phyloP scores from a whole-genome alignment of 1,140 invertebrate genomes.

The Anastrepha ludens region DNA sequence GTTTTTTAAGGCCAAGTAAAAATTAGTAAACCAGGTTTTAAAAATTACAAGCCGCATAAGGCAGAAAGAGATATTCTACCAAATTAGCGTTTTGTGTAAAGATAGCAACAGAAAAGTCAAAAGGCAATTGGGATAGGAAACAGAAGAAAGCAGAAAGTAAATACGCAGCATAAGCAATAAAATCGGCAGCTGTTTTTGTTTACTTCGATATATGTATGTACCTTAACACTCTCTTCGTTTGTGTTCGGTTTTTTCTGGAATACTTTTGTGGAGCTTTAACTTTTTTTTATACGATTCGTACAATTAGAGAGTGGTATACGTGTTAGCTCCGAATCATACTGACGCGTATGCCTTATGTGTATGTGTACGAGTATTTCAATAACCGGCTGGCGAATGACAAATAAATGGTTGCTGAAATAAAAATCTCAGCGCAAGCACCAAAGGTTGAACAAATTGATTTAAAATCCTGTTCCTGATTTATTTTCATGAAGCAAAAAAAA shows the following conservation, averaged over 20 bases:
- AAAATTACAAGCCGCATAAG: neutral
- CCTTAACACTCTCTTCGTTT: constrained; percentile 14
- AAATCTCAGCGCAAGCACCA: neutral
- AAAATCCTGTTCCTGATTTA: too few relatives aligned
- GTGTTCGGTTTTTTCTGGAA: constrained; percentile 25
- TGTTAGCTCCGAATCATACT: neutral
- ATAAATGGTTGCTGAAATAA: neutral
- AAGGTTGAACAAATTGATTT: too few relatives aligned
- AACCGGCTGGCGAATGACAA: neutral
- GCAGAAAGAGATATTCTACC: neutral
- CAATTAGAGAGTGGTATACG: neutral
- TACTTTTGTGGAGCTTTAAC: neutral
- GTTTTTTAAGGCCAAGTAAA: neutral
- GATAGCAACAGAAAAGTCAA: neutral
- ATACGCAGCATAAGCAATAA: constrained; percentile 23
- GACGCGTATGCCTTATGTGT: too few relatives aligned
- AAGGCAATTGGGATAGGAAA: neutral
- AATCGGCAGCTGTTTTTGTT: constrained; percentile 51
- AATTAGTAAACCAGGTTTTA: neutral
- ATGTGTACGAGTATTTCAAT: neutral
- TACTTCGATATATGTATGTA: neutral
- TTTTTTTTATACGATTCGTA: neutral
- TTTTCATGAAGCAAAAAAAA: too few relatives aligned
- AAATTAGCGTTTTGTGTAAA: neutral
- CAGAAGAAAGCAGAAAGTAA: neutral